Conservation (phyloP, 2,113 vertebrate genomes). For the Anoplopoma fimbria region DNA sequence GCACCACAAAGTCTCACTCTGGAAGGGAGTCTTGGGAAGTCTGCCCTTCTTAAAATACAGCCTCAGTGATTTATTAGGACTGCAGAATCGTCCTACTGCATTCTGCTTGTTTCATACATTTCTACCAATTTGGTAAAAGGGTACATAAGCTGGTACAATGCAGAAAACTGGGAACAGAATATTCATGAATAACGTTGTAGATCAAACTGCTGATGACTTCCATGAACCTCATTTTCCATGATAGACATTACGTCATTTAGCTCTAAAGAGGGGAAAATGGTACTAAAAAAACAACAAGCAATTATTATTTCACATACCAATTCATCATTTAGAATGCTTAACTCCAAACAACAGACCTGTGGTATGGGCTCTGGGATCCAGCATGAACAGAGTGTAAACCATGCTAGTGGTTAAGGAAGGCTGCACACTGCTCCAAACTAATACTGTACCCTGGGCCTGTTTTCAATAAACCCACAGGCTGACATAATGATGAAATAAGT, state of each 20-base stretch:
- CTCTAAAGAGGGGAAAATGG: not conserved
- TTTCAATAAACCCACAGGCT: slow-evolving; percentile 72
- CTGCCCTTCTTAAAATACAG: not conserved
- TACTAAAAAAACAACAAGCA: not conserved
- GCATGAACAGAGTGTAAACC: slow-evolving; percentile 33
- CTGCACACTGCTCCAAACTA: slow-evolving; percentile 46
- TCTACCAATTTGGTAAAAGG: not conserved
- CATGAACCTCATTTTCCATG: not conserved
- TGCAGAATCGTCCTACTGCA: not conserved
- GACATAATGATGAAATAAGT: slow-evolving; percentile 70
- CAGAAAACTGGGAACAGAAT: not conserved
- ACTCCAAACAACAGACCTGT: slow-evolving; percentile 3
- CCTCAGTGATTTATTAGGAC: slow-evolving; percentile 13
- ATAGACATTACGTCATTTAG: not conserved
- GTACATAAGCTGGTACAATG: not conserved
- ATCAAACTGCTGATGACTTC: not conserved
- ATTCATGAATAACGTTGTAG: not conserved
- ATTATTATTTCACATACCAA: not conserved
- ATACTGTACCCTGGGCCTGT: slow-evolving; percentile 51
- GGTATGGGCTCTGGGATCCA: not conserved
- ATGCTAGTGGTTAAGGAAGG: slow-evolving; percentile 33
- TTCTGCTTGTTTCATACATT: not conserved
- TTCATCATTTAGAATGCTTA: slow-evolving; percentile 1
- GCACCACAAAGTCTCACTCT: not conserved
- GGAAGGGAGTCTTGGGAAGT: not conserved